Evolutionary conservation across 2,797 vertebrate genomes (phyloP), one percentile per base, ranked within the genome.

Genomic region (Melanotaenia trifasciata): DNA sequence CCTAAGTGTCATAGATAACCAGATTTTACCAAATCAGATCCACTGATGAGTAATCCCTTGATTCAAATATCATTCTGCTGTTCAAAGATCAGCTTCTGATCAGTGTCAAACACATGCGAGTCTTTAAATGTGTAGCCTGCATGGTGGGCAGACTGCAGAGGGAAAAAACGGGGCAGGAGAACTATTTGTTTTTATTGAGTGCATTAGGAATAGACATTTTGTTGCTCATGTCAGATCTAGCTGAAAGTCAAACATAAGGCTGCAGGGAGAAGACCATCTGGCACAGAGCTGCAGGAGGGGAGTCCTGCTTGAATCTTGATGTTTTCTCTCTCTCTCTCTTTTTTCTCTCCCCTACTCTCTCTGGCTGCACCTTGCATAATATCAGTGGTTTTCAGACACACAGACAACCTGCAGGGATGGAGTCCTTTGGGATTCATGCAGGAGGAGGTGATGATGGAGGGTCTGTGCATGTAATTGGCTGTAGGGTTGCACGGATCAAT

Each of bases 261-360:
- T 56, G 76, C 70, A 47, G 79, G 80, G 80, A 77, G 70, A 70
- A 53, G 86, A 84, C 91, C 92, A 93, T 93, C 91, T 92, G 91
- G 56, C 77, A 28, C 72, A 35, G 58, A 85, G 74, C 87, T 2
- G 83, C 89, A 80, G 87, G 90, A 89, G 87, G 86, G 84, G 64
- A 85, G 67, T 33, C 64, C 75, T 74, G 57, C 28, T 13, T 74
- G 67, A 65, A 53, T 67, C 60, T 9, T 40, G 45, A 16, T 7
- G 36, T 58, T 24, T 1, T 45, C n/a, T 13, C 14, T 0, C 43
- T 72, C 5, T 58, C 62, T 70, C 65, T 43, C 56, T 24, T 72
- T 36, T n/a, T 0, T 45, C n/a, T 13, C 14, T 0, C 13, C 28
- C 28, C 32, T 32, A 32, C 43, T 72, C 5, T 58, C 62, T 70